Evolutionary conservation across 2,888 invertebrate species (phyloP).

Genomic region (Cotesia congregata): DNA sequence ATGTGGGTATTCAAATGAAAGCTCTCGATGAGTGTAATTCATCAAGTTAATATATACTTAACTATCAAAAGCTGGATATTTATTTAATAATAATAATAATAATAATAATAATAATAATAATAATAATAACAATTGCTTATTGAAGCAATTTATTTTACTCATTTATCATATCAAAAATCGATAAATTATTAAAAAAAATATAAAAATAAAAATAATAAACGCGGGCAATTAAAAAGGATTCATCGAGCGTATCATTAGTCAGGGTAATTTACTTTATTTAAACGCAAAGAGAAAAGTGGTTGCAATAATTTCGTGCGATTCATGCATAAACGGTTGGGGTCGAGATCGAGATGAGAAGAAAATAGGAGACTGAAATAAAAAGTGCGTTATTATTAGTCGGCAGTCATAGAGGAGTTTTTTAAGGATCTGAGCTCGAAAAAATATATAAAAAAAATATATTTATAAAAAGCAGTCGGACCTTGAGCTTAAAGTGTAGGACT

Average conservation of each 20-base stretch:
- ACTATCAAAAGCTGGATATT: too few species aligned
- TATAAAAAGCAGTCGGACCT: constrained; percentile 52
- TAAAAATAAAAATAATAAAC: background rate
- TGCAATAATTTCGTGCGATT: constrained; percentile 34
- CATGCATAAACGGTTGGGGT: constrained; percentile 29
- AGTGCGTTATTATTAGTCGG: background rate
- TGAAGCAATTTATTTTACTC: too few species aligned
- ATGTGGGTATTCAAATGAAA: too few species aligned
- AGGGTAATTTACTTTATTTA: constrained; percentile 38
- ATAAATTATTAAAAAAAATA: background rate
- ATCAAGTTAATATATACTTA: too few species aligned
- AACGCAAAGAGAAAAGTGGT: constrained; percentile 27
- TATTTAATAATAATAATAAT: too few species aligned
- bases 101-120: too few species aligned
- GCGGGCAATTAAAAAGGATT: constrained; percentile 12
- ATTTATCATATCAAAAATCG: background rate
- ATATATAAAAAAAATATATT: constrained; percentile 49
- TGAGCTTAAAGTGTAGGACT: constrained; percentile 51
- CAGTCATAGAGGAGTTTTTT: constrained; percentile 29
- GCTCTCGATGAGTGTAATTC: too few species aligned
- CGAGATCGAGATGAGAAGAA: background rate
- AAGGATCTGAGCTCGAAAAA: constrained; percentile 44
- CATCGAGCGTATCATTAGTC: constrained; percentile 34
- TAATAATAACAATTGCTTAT: too few species aligned
- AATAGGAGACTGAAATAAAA: background rate